phyloP scores from a whole-genome alignment of 2,113 vertebrate species.

The Xenopus tropicalis region UCB_Xtro_10.0 CM004443.2:39750501-39751000 shows the following conservation, averaged over 20 bases:
- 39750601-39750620: no score
- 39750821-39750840: background rate
- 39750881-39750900: conserved; percentile 3
- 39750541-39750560: no score
- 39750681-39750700: no score
- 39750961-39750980: conserved; percentile 23
- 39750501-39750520: no score
- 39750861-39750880: conserved; percentile 16
- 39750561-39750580: no score
- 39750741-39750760: background rate
- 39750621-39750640: no score
- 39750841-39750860: conserved; percentile 24
- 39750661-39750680: no score
- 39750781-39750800: background rate
- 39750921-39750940: conserved; percentile 32
- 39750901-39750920: conserved; percentile 37
- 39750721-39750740: background rate
- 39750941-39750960: conserved; percentile 35
- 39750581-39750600: no score
- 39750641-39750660: no score
- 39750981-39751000: conserved; percentile 20
- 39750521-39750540: no score
- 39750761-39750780: background rate
- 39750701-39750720: no score
- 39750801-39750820: conserved; percentile 3